phyloP scores from a whole-genome alignment of 2,797 vertebrate species.

The Galagoides demidoff region DNA sequence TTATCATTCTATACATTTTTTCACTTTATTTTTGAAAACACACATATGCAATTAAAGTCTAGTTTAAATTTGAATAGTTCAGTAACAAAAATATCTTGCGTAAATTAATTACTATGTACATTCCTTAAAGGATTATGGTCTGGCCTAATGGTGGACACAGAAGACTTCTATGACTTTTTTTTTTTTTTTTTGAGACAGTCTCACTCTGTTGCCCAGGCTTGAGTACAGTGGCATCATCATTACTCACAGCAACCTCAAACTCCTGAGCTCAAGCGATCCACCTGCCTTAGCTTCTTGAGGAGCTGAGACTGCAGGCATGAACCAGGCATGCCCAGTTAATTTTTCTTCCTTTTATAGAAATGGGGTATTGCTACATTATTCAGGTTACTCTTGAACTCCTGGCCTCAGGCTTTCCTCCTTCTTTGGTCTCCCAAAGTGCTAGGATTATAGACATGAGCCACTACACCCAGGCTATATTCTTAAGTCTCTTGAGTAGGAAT shows the following conservation, averaged over 20 bases:
- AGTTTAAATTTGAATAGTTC: background rate
- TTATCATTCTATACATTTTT: background rate
- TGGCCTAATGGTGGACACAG: background rate
- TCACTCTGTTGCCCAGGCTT: background rate
- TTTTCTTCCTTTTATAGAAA: background rate
- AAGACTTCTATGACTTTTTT: background rate
- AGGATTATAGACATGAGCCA: background rate
- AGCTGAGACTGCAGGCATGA: background rate
- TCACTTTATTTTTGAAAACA: constrained; percentile 5
- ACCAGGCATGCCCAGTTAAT: background rate
- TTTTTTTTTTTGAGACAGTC: background rate
- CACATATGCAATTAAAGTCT: background rate
- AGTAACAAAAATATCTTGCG: background rate
- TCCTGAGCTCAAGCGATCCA: background rate
- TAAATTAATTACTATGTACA: background rate
- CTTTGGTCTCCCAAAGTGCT: background rate
- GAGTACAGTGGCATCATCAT: background rate
- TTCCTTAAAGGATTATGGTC: background rate
- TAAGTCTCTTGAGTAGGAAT: background rate
- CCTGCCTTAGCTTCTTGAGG: background rate
- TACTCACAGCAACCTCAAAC: background rate
- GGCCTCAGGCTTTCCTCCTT: background rate
- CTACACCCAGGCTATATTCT: background rate
- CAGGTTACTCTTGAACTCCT: background rate
- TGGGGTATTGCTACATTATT: background rate